Conservation (phyloP, 2,888 invertebrate genomes). For the Cancer borealis region DNA sequence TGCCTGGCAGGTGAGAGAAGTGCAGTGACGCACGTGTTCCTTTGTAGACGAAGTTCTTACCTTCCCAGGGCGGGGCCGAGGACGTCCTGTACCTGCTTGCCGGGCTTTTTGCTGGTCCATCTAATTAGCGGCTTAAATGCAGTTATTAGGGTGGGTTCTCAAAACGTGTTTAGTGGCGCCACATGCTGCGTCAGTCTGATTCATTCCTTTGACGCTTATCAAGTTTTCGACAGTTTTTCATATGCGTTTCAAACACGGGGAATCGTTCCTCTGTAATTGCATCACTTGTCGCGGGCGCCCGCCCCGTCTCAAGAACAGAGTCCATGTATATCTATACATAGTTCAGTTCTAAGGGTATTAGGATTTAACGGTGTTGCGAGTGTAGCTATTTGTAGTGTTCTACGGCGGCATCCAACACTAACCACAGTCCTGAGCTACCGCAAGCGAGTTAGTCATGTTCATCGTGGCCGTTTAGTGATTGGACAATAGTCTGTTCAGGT, state of each 20-base stretch:
- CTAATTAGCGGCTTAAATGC: conserved; percentile 2
- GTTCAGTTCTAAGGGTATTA: background rate
- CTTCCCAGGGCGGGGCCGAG: background rate
- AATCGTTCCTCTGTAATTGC: background rate
- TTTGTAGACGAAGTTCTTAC: background rate
- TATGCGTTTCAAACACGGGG: background rate
- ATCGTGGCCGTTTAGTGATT: too few relatives aligned
- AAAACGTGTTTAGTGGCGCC: conserved; percentile 27
- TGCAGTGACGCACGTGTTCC: background rate
- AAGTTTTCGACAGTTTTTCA: conserved; percentile 6
- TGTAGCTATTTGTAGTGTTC: background rate
- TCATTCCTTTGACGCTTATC: conserved; percentile 14
- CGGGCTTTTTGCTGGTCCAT: background rate
- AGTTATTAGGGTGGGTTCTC: background rate
- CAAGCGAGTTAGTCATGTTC: too few relatives aligned
- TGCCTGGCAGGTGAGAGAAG: background rate
- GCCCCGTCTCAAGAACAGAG: background rate
- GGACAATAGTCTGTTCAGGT: too few relatives aligned
- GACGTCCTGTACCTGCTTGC: background rate
- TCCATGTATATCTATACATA: background rate
- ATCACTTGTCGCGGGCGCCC: background rate
- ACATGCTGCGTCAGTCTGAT: conserved; percentile 18
- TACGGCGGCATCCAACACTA: background rate
- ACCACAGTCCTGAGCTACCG: too few relatives aligned
- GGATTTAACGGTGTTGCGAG: background rate